These are phyloP conservation scores for Penelope pileata DNA, from an alignment of 2,113 vertebrate species.

Conservation along the genomic window DNA sequence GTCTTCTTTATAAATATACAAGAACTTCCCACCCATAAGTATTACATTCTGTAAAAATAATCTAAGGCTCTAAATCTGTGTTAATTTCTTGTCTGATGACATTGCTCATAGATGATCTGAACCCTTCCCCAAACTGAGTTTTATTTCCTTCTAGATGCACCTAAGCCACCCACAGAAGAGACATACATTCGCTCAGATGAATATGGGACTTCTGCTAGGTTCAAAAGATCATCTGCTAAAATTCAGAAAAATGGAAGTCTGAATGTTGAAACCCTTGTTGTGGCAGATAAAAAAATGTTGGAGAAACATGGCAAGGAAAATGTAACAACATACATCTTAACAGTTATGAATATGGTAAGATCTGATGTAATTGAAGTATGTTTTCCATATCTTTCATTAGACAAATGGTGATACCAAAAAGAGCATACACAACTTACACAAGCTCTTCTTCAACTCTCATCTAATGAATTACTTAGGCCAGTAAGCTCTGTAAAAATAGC, in stretches of 20 bases:
- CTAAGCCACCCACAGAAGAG: slow-evolving; percentile 84
- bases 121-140: slow-evolving; percentile 65
- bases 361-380: neutral
- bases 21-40: neutral
- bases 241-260: slow-evolving; percentile 84
- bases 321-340: slow-evolving; percentile 94
- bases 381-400: neutral
- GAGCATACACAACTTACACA: neutral
- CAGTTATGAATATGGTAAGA: slow-evolving; percentile 98
- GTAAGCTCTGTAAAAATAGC: neutral
- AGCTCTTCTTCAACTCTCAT: neutral
- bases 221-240: slow-evolving; percentile 86
- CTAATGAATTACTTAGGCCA: neutral
- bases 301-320: slow-evolving; percentile 94
- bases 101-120: slow-evolving; percentile 45
- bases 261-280: slow-evolving; percentile 96
- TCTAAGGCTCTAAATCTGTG: neutral
- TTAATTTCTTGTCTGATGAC: slow-evolving; percentile 10
- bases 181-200: slow-evolving; percentile 84
- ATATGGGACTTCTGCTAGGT: slow-evolving; percentile 78
- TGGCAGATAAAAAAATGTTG: slow-evolving; percentile 96
- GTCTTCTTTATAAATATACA: slow-evolving; percentile 17
- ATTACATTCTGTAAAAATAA: slow-evolving; percentile 58
- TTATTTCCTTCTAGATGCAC: slow-evolving; percentile 82
- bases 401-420: neutral